A percentile compares a stretch with the other conserved stretches of the same genome.
These are phyloP conservation scores for Drosophila siamana DNA, from an alignment of 2,888 invertebrate species.

Conservation along the genomic window DNA sequence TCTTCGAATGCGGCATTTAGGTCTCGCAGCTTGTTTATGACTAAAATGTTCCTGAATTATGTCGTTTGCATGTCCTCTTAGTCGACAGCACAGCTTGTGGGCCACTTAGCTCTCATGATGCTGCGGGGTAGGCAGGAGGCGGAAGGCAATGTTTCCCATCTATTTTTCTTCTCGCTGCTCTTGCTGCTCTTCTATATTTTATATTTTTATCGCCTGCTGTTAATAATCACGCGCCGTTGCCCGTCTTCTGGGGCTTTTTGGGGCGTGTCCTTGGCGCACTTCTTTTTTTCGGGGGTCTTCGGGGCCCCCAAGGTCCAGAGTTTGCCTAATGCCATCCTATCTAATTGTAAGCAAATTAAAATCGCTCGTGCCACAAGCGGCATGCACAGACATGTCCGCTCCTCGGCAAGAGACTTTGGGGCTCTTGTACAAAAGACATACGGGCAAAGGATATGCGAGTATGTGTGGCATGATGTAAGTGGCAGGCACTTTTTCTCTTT, in stretches of 20 bases:
- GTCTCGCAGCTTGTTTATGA: slow-evolving; percentile 32
- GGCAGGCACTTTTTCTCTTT: slow-evolving; percentile 4
- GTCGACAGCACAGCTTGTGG: slow-evolving; percentile 46
- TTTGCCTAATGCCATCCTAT: slow-evolving; percentile 16
- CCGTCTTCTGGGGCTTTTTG: background rate
- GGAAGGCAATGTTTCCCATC: no score
- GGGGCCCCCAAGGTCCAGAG: slow-evolving; percentile 20
- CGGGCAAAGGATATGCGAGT: slow-evolving; percentile 23
- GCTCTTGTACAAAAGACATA: background rate
- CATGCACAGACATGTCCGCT: slow-evolving; percentile 22
- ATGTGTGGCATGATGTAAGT: slow-evolving; percentile 13
- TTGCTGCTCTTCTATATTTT: slow-evolving; percentile 4
- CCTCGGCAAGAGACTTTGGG: slow-evolving; percentile 10
- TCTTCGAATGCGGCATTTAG: background rate
- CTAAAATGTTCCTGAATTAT: slow-evolving; percentile 54
- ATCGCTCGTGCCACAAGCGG: slow-evolving; percentile 42
- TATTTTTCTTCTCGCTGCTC: slow-evolving; percentile 13
- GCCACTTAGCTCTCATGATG: slow-evolving; percentile 48
- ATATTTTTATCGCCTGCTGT: slow-evolving; percentile 18
- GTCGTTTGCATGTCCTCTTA: slow-evolving; percentile 61
- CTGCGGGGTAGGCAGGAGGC: background rate
- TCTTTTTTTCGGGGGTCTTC: background rate
- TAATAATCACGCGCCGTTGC: slow-evolving; percentile 47
- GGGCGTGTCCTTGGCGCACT: slow-evolving; percentile 29
- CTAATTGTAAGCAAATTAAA: slow-evolving; percentile 69